Evolutionary conservation across 2,113 vertebrate species (phyloP), one percentile per base, ranked within the genome.

Genomic region (Campylorhamphus procurvoides): DNA sequence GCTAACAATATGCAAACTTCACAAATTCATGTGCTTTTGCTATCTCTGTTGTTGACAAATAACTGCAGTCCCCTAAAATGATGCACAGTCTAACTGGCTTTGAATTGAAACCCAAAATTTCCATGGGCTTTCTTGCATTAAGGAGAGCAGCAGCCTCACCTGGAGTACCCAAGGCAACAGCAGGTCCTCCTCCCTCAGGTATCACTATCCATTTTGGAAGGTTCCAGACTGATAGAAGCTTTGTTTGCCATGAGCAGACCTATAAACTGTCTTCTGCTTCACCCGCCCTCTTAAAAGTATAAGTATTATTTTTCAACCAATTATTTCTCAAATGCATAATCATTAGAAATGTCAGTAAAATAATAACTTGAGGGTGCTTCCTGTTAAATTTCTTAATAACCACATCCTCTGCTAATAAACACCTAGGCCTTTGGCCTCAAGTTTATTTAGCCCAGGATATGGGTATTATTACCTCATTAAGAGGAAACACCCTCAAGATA

Each of bases 401-500:
- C 78, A 95, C 93, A 96, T 97, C 96, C 90, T 95, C 91, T 82
- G 66, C 95, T 96, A 97, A 97, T 97, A 97, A 97, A 96, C 96
- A 97, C 96, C 95, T 96, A 94, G 79, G 68, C 87, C 90, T 95
- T 94, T 96, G 96, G 93, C 95, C 93, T 94, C 90, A 31, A 87
- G 91, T 97, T 96, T 97, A 96, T 97, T 96, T 97, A 96, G 96
- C 89, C 84, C 94, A 97, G 95, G 96, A 97, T 96, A 93, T 56
- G 78, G 90, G 93, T 96, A 93, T 97, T 96, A 96, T 97, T 97
- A 94, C 93, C 97, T 97, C 96, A 96, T 97, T 97, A 97, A 94
- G 86, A 96, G 24, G 63, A 97, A 97, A 97, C 91, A 92, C 92
- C 93, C 94, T 96, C 84, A 95, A 95, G 94, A 94, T 96, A 95